Evolutionary conservation across 1,140 invertebrate species (phyloP), one percentile per base, ranked within the genome.

Genomic region (Ladona fulva): DNA sequence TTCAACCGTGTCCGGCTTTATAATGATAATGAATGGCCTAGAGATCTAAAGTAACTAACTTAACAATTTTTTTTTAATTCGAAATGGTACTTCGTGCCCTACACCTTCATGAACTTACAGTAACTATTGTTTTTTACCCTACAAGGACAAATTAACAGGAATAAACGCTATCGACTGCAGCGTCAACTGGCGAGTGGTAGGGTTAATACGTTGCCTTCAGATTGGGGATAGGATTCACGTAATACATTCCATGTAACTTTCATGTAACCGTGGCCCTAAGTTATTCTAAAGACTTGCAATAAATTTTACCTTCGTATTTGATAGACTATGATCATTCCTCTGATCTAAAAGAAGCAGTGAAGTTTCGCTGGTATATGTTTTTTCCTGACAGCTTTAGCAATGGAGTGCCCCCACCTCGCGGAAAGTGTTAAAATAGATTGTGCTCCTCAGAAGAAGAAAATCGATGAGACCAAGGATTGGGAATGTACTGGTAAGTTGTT

Each of bases 381-480:
- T 66, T 66, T 66, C 29, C 52, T 66, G 52, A 66, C 52, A 66
- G 52, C 25, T 25, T 25, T 37, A 29, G 42, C 75, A 29, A 85
- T 85, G 84, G 84, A 85, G 81, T 85, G 84, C 81, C 83, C 84
- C 22, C 84, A 85, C 81, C 80, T 85, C 79, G 82, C 81, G 75
- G 82, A 83, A 78, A 81, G 81, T 78, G 82, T 82, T 78, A 82
- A 82, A 81, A 83, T 85, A 78, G 78, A 81, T 24, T 80, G 79
- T 77, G 80, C 80, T 76, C 77, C 78, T 42, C 75, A 76, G 25
- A 29, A 76, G 19, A 11, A 42, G 29, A 76, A 25, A 76, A 76
- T n/a, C 75, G 75, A 76, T 76, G 75, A 37, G 14, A 76, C 24
- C 14, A 76, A 76, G 75, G 75, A 76, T 16, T 76, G 75, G 75